Evolutionary conservation across 2,888 invertebrate genomes (phyloP), one percentile per base, ranked within the genome.

Genomic region (Heliconius sara): DNA sequence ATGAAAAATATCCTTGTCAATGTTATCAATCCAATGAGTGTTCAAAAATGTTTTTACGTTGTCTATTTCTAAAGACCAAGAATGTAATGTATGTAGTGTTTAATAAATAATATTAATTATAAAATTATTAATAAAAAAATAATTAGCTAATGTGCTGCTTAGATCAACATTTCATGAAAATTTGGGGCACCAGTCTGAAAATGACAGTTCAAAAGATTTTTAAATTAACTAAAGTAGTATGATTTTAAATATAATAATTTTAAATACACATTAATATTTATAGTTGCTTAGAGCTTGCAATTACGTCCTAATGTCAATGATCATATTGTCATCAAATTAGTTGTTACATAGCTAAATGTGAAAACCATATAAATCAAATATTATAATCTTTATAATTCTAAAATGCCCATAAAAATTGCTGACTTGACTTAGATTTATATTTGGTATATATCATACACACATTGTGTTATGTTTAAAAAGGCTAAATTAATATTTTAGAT

Each of bases 131-230:
- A 57, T 30, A 30, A 72, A 73, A 73, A 57, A 13, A n/a, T 43
- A 39, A 72, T 10, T 16, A 16, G 7, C 2, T 73, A 30, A 34
- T 34, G 25, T 43, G 43, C 25, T 6, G 13, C 39, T 12, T 57
- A 6, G 13, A n/a, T 13, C 22, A 13, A 57, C 27, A 72, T 52
- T 5, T 34, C n/a, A 57, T n/a, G 13, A 73, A 60, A 73, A 34
- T 25, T 73, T 73, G 73, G n/a, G 73, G 73, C 73, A 73, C 73
- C 73, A 60, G 34, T 73, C 34, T 60, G 2, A 60, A 60, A 60
- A 60, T 13, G 30, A 60, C 73, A 34, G 34, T 73, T 34, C 34
- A 30, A 9, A 25, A 9, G n/a, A 25, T 39, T 73, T n/a, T 43
- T 16, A 70, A 70, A 70, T 60, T 13, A 39, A 60, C 2, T 4